These are phyloP conservation scores for Neria commutata DNA, from an alignment of 2,888 invertebrate genomes.

Conservation along the genomic window DNA sequence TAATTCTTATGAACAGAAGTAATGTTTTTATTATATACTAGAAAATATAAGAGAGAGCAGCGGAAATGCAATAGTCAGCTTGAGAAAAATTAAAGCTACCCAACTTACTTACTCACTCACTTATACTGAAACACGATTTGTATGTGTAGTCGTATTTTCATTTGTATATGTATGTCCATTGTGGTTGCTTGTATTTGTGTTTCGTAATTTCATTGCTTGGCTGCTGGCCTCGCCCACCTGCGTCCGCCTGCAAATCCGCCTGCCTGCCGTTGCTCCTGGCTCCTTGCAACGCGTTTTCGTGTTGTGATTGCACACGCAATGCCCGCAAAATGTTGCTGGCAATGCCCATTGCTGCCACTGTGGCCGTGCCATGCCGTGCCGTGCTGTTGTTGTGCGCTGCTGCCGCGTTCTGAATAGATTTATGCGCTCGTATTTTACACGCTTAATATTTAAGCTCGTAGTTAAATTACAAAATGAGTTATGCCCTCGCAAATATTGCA, in stretches of 20 bases:
- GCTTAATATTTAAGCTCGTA: conserved; percentile 39
- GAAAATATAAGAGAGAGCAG: too few species aligned
- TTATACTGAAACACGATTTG: too few species aligned
- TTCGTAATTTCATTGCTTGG: neutral
- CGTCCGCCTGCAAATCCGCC: too few species aligned
- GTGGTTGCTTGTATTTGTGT: neutral
- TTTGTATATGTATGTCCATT: neutral
- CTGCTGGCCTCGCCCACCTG: neutral
- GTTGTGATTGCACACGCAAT: conserved; percentile 12
- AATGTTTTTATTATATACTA: too few species aligned
- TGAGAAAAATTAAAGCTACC: too few species aligned
- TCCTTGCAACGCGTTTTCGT: neutral
- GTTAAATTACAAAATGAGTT: conserved; percentile 42
- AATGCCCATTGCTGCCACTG: neutral
- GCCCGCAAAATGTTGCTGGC: neutral
- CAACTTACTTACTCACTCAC: too few species aligned
- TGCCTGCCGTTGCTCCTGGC: too few species aligned
- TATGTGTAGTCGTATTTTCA: neutral
- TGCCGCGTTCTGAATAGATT: conserved; percentile 44
- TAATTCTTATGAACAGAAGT: too few species aligned
- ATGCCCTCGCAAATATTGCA: conserved; percentile 32
- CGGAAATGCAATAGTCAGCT: too few species aligned
- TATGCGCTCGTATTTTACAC: conserved; percentile 48
- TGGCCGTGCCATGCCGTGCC: too few species aligned
- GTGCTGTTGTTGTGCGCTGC: conserved; percentile 42